phyloP scores from a whole-genome alignment of 2,113 vertebrate genomes.

The Hylia prasina region DNA sequence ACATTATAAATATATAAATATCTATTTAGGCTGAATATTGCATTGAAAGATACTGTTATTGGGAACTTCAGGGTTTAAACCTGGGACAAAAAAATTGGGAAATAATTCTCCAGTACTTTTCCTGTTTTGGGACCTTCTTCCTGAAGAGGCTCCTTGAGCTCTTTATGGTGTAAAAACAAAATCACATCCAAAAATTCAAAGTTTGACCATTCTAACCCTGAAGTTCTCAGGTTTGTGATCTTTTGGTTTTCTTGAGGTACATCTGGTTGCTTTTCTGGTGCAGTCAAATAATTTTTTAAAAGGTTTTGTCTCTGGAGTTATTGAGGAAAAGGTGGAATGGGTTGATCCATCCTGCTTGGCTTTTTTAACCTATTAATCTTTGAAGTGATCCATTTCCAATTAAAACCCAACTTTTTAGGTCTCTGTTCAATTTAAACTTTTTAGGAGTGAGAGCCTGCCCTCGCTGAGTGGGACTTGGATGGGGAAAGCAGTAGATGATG shows the following conservation, averaged over 20 bases:
- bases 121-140: neutral
- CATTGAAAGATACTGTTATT: neutral
- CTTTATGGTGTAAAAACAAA: neutral
- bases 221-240: neutral
- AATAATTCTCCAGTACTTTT: neutral
- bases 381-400: neutral
- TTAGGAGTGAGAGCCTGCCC: constrained; percentile 30
- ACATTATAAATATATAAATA: neutral
- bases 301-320: neutral
- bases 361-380: neutral
- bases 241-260: neutral
- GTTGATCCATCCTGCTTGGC: constrained; percentile 11
- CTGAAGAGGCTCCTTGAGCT: neutral
- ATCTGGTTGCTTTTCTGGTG: neutral
- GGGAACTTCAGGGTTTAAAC: constrained; percentile 50
- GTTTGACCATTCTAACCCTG: neutral
- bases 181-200: fast-evolving
- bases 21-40: neutral
- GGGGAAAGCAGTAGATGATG: constrained; percentile 24
- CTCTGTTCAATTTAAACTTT: neutral
- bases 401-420: neutral
- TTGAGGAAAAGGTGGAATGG: neutral
- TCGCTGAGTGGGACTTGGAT: neutral
- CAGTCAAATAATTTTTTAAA: neutral
- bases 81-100: neutral